phyloP scores from a whole-genome alignment of 2,113 vertebrate genomes.

The Poeciliopsis retropinna region DNA sequence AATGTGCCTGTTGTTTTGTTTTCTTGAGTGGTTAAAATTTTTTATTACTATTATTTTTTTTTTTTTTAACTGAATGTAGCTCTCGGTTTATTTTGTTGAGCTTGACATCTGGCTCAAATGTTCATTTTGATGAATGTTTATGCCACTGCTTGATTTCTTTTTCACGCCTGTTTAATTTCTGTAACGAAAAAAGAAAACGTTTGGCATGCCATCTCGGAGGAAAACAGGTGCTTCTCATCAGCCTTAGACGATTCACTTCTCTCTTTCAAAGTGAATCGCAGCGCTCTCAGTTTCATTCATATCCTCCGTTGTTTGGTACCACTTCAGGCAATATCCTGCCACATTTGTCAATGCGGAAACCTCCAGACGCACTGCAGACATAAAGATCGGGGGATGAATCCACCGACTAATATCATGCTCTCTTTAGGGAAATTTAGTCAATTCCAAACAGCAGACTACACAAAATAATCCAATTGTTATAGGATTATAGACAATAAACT shows the following conservation, averaged over 20 bases:
- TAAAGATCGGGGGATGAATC: constrained; percentile 5
- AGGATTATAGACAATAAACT: constrained; percentile 9
- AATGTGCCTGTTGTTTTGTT: constrained; percentile 17
- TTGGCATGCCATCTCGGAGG: background rate
- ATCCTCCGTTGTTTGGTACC: background rate
- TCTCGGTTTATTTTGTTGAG: background rate
- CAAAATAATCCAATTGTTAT: constrained; percentile 31
- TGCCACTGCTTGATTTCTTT: background rate
- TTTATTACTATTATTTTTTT: background rate
- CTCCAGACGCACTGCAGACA: constrained; percentile 5
- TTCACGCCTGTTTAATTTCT: background rate
- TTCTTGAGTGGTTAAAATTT: constrained; percentile 13
- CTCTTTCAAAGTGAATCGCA: background rate
- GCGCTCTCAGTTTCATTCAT: background rate
- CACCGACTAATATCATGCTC: constrained; percentile 35
- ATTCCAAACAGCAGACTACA: constrained; percentile 12
- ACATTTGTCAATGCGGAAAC: constrained; percentile 18
- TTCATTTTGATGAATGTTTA: background rate
- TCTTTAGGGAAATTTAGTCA: constrained; percentile 62
- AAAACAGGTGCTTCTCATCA: constrained; percentile 22
- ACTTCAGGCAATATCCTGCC: background rate
- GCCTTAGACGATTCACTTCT: constrained; percentile 3
- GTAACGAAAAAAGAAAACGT: background rate
- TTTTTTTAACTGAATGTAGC: constrained; percentile 8
- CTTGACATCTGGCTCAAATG: background rate